phyloP scores from a whole-genome alignment of 2,888 invertebrate genomes.

The Mimumesa dahlbomi region DNA sequence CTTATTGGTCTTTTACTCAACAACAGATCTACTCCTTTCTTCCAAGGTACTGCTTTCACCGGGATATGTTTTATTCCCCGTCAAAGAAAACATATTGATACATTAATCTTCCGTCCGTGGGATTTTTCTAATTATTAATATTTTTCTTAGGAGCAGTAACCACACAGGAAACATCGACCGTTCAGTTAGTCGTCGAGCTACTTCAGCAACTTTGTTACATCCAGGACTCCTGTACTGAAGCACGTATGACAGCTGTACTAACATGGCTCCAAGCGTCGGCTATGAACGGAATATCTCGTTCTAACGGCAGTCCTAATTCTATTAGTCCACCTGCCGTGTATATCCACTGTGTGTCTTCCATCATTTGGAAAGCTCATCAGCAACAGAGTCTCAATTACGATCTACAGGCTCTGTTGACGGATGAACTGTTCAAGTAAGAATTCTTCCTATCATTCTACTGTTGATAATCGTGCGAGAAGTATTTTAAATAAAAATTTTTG shows the following conservation, averaged over 20 bases:
- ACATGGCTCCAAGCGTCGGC: constrained; percentile 87
- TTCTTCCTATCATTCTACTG: not conserved
- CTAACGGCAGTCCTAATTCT: constrained; percentile 59
- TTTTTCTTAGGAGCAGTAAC: constrained; percentile 58
- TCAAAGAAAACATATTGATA: not conserved
- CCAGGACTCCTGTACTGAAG: constrained; percentile 82
- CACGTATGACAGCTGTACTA: constrained; percentile 85
- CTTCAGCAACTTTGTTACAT: constrained; percentile 89
- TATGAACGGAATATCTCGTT: constrained; percentile 79
- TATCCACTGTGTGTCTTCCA: constrained; percentile 90
- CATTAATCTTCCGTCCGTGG: not conserved
- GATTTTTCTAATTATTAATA: not conserved
- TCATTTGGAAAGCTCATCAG: constrained; percentile 88
- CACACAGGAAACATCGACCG: constrained; percentile 75
- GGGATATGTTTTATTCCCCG: not conserved
- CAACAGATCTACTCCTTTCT: constrained; percentile 80
- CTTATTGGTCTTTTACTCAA: constrained; percentile 83
- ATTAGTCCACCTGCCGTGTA: constrained; percentile 82
- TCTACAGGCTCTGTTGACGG: constrained; percentile 86
- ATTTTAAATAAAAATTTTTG: not conserved
- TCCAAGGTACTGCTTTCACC: constrained; percentile 67
- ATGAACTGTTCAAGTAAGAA: constrained; percentile 87
- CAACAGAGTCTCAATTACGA: constrained; percentile 83
- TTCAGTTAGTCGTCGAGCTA: constrained; percentile 88
- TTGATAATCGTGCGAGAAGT: not conserved